Conservation (phyloP, 2,797 vertebrate genomes). For the Argya squamiceps region DNA sequence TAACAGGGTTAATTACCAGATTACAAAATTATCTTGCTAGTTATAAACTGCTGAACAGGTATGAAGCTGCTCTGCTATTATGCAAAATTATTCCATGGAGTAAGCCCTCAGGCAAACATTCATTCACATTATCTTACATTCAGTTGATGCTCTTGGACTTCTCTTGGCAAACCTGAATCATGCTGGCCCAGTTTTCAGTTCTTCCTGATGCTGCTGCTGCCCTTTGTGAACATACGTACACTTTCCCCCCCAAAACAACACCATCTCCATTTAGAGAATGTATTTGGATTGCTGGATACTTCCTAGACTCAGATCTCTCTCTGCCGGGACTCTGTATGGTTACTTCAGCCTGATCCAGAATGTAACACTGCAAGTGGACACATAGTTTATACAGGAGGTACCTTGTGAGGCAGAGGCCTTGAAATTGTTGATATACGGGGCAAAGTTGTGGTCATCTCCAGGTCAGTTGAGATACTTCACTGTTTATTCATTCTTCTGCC, state of each 20-base stretch:
- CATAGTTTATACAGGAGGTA: not conserved
- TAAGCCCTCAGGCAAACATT: not conserved
- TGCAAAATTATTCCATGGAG: not conserved
- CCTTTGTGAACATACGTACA: not conserved
- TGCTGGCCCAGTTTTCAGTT: not conserved
- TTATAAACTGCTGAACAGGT: not conserved
- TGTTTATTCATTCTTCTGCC: not conserved
- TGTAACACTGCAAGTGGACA: rapidly evolving
- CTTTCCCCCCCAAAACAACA: rapidly evolving
- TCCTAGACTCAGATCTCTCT: not conserved
- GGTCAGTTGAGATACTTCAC: not conserved
- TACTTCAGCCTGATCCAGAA: not conserved
- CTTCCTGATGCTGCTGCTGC: not conserved
- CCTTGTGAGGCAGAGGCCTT: not conserved
- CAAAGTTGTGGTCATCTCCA: not conserved
- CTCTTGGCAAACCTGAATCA: not conserved
- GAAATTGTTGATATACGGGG: not conserved
- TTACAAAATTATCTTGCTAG: not conserved
- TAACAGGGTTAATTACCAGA: not conserved
- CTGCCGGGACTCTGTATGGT: not conserved
- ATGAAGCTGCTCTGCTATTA: not conserved
- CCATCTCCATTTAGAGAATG: not conserved
- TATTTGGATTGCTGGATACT: not conserved
- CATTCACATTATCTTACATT: not conserved
- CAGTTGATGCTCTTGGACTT: not conserved